Evolutionary conservation across 1,140 invertebrate species (phyloP).

Genomic region (Episyrphus balteatus): DNA sequence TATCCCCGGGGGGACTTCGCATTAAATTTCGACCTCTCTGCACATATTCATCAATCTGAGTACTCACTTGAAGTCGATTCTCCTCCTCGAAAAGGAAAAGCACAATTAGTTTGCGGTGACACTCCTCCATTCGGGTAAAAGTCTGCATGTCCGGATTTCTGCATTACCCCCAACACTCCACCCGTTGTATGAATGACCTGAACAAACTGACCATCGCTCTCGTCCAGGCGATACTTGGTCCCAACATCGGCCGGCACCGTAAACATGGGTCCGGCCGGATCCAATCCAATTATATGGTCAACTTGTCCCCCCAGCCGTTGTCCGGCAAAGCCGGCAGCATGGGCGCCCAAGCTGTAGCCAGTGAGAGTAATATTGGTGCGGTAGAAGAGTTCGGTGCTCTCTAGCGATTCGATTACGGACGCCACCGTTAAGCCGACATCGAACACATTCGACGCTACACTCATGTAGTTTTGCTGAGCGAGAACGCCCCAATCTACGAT

Average conservation of each 20-base stretch:
- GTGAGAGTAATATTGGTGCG: slow-evolving; percentile 50
- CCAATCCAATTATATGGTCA: slow-evolving; percentile 46
- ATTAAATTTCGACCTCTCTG: neutral
- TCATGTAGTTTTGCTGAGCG: slow-evolving; percentile 41
- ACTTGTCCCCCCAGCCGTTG: slow-evolving; percentile 39
- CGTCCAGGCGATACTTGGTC: slow-evolving; percentile 51
- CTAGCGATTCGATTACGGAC: slow-evolving; percentile 46
- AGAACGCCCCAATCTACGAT: slow-evolving; percentile 53
- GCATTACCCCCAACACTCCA: slow-evolving; percentile 57
- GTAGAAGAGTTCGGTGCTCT: slow-evolving; percentile 34
- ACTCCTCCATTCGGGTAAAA: slow-evolving; percentile 76
- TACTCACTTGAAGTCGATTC: neutral
- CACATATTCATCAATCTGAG: neutral
- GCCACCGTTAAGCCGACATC: slow-evolving; percentile 50
- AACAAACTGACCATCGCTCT: slow-evolving; percentile 72
- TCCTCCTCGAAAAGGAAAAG: slow-evolving; percentile 37
- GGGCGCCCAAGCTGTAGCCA: slow-evolving; percentile 80
- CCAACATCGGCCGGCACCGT: slow-evolving; percentile 46
- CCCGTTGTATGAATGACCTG: slow-evolving; percentile 86
- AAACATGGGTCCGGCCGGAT: slow-evolving; percentile 76
- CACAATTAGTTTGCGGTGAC: slow-evolving; percentile 67
- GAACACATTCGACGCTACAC: slow-evolving; percentile 33
- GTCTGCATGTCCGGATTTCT: slow-evolving; percentile 70
- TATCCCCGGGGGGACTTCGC: neutral
- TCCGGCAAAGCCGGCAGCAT: slow-evolving; percentile 76